phyloP scores from a whole-genome alignment of 2,888 invertebrate genomes.

The Andrena chrysosceles region DNA sequence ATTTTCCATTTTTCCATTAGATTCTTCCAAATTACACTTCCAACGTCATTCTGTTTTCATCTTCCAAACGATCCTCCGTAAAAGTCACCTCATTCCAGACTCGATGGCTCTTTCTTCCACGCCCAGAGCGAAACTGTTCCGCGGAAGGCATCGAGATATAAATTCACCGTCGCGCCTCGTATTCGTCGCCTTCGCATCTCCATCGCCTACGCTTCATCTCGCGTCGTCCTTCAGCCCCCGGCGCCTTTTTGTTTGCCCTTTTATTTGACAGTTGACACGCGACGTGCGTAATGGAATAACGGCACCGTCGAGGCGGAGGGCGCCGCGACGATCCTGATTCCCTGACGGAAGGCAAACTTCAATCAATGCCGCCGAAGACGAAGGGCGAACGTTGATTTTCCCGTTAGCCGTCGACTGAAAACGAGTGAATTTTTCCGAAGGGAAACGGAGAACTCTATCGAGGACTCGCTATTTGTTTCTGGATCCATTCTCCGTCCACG shows the following conservation, averaged over 20 bases:
- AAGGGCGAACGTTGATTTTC: constrained; percentile 64
- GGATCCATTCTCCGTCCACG: background rate
- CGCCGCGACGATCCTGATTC: constrained; percentile 66
- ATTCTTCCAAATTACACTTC: too few relatives aligned
- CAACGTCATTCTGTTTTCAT: too few relatives aligned
- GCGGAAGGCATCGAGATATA: constrained; percentile 24
- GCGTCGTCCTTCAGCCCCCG: constrained; percentile 15
- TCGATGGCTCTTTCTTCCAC: background rate
- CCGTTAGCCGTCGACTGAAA: background rate
- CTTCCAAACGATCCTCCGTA: background rate
- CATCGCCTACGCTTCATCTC: constrained; percentile 32
- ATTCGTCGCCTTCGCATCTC: constrained; percentile 38
- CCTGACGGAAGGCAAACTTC: constrained; percentile 73
- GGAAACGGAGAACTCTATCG: constrained; percentile 6
- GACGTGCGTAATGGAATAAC: constrained; percentile 75
- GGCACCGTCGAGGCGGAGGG: constrained; percentile 57
- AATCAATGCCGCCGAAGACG: constrained; percentile 72
- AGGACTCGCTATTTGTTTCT: background rate
- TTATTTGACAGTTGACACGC: constrained; percentile 73
- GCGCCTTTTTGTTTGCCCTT: constrained; percentile 60
- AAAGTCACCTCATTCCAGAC: background rate
- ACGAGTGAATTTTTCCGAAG: constrained; percentile 24
- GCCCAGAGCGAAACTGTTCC: background rate
- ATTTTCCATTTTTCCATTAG: too few relatives aligned
- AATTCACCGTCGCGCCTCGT: constrained; percentile 6